Evolutionary conservation across 2,113 vertebrate species (phyloP), one percentile per base, ranked within the genome.

Genomic region (Lepus americanus): DNA sequence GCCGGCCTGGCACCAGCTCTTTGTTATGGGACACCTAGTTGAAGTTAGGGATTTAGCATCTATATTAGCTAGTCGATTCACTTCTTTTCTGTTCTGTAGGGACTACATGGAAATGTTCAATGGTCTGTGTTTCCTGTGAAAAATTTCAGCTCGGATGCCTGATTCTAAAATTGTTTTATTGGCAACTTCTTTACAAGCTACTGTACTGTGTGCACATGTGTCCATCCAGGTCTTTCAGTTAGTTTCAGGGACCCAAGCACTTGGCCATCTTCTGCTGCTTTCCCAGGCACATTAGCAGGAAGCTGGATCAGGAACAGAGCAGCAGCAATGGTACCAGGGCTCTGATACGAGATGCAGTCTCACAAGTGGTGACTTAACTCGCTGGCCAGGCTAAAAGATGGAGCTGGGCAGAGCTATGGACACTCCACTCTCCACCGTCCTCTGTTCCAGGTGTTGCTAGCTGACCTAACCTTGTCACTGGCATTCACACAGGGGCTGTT

Each of bases 81-180:
- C 49, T 36, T 33, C 22, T 16, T 51, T 67, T 76, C 67, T 89
- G 51, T 17, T 79, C 44, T 16, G 0, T 17, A 31, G 51, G 49
- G 9, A 22, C 19, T 36, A 1, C 16, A 2, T 4, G 1, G 19
- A 9, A 4, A n/a, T 33, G 0, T 22, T 36, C 61, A 69, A 0
- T 27, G 23, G 55, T 33, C 78, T 3, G 0, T 20, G 29, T 74
- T 81, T 64, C 29, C 76, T 27, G 0, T 36, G 29, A 77, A 31
- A 36, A 29, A 7, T 14, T 6, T n/a, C 36, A 55, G 0, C 33
- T 84, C 29, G 1, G 31, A 33, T 63, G 39, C 59, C 81, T 10
- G 22, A 59, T 81, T 33, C 76, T 61, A 74, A 44, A 87, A 22
- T 31, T 9, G 27, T 39, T 69, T 72, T 77, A 10, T 39, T 17